Evolutionary conservation across 2,113 vertebrate genomes (phyloP).

Genomic region (Dasyprocta punctata): DNA sequence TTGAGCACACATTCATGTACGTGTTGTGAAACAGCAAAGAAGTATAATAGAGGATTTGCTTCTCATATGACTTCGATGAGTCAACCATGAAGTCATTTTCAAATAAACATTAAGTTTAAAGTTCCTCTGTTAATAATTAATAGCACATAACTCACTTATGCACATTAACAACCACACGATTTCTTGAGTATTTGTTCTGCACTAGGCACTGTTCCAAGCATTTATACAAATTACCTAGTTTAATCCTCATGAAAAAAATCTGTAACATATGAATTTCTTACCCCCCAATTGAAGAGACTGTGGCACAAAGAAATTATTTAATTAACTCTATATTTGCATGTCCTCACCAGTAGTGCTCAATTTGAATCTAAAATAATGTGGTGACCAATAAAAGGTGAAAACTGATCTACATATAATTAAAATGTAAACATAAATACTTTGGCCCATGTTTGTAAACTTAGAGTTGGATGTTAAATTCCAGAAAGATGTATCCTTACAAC

Average conservation of each 20-base stretch:
- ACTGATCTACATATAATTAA: background rate
- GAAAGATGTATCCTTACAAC: background rate
- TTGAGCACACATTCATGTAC: background rate
- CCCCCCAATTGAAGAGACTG: background rate
- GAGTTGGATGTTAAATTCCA: background rate
- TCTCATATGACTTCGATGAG: background rate
- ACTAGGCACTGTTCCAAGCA: background rate
- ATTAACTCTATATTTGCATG: background rate
- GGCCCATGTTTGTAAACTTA: background rate
- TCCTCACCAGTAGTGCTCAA: background rate
- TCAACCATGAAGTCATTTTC: conserved; percentile 1
- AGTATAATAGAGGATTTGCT: background rate
- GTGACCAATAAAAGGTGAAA: background rate
- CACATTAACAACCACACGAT: background rate
- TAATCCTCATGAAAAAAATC: background rate
- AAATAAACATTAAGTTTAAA: background rate
- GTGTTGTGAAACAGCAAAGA: conserved; percentile 51
- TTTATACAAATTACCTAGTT: background rate
- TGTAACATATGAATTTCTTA: background rate
- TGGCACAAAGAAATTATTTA: background rate
- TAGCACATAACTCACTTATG: background rate
- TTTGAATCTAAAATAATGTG: background rate
- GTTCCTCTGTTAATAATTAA: background rate
- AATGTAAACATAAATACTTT: background rate
- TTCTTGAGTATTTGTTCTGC: background rate